These are phyloP conservation scores for Drosophila santomea DNA, from an alignment of 1,140 invertebrate species.

Conservation along the genomic window DNA sequence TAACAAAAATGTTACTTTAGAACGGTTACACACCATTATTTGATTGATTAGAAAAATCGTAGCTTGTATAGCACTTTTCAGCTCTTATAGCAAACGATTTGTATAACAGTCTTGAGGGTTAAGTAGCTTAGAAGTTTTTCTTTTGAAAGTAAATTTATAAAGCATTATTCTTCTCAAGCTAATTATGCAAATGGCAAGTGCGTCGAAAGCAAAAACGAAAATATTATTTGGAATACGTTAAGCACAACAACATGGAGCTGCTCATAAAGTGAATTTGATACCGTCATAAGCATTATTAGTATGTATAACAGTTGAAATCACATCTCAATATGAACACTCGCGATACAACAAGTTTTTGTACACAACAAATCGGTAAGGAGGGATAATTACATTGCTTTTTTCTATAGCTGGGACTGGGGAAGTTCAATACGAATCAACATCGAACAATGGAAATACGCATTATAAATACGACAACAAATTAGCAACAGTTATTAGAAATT, in stretches of 20 bases:
- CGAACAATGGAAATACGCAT: conserved; percentile 70
- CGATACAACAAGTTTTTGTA: conserved; percentile 37
- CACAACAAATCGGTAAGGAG: conserved; percentile 48
- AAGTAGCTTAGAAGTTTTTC: no score
- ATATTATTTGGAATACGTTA: conserved; percentile 75
- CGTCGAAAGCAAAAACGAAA: conserved; percentile 50
- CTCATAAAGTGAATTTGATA: conserved; percentile 39
- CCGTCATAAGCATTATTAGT: conserved; percentile 14
- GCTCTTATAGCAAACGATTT: background rate
- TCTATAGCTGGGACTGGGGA: conserved; percentile 37
- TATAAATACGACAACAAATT: conserved; percentile 73
- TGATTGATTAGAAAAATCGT: background rate
- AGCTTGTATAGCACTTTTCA: background rate
- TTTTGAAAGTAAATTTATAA: background rate
- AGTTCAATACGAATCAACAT: conserved; percentile 62
- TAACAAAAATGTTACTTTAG: no score
- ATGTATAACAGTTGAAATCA: conserved; percentile 15
- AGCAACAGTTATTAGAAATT: conserved; percentile 69
- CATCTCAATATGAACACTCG: conserved; percentile 21
- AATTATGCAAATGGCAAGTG: conserved; percentile 38
- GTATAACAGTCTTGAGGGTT: background rate
- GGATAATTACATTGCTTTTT: conserved; percentile 28
- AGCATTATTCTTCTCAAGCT: conserved; percentile 4
- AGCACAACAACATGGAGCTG: conserved; percentile 71
- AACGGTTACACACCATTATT: no score